Conservation (phyloP, 1,140 invertebrate species). For the Cyphomyrmex costatus region DNA sequence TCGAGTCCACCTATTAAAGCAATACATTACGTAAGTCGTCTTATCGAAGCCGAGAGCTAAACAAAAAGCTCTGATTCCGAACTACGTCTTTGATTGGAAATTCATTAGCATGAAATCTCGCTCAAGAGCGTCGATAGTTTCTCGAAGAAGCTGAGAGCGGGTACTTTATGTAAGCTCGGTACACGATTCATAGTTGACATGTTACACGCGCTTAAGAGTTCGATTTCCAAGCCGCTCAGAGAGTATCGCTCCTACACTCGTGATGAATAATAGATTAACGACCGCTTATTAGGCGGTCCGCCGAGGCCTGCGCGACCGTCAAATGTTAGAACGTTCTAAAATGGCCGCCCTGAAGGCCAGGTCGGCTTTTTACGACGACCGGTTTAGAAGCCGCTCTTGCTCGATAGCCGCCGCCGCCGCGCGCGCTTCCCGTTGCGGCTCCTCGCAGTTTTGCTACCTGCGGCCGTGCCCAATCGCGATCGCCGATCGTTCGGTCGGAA, state of each 20-base stretch:
- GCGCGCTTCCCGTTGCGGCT: conserved; percentile 74
- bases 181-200: conserved; percentile 52
- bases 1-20: conserved; percentile 3
- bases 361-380: conserved; percentile 83
- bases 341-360: conserved; percentile 84
- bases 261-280: conserved; percentile 85
- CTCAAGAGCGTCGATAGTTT: background rate
- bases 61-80: background rate
- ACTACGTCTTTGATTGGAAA: background rate
- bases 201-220: background rate
- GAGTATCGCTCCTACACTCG: conserved; percentile 68
- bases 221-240: conserved; percentile 78
- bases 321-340: conserved; percentile 85
- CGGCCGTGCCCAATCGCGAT: conserved; percentile 81
- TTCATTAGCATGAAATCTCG: conserved; percentile 5
- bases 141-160: background rate
- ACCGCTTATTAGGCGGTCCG: conserved; percentile 81
- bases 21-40: conserved; percentile 1
- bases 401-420: conserved; percentile 67
- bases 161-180: conserved; percentile 34
- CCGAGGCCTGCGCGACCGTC: conserved; percentile 82
- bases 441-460: conserved; percentile 69
- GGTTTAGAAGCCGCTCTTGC: conserved; percentile 80
- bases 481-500: conserved; percentile 51
- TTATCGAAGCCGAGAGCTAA: background rate